Evolutionary conservation across 2,113 vertebrate genomes (phyloP), one percentile per base, ranked within the genome.

Genomic region (Perca flavescens): DNA sequence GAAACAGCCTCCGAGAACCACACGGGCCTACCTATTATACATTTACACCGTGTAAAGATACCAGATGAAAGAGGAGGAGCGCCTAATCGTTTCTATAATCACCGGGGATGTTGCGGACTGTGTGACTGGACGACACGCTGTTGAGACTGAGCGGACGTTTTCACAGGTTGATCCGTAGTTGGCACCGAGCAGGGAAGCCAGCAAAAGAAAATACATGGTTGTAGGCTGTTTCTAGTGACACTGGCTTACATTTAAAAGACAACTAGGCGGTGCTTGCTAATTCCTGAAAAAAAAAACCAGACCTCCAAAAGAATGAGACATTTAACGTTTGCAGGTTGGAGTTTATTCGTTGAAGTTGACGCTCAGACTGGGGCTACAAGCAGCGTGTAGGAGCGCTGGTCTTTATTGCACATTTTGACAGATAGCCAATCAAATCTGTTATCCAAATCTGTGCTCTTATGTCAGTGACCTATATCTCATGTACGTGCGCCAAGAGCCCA

Each of bases 391-490:
- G 53, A 60, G 63, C 28, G 75, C 62, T 88, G 34, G 47, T 74
- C 56, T 61, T 79, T 63, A 4, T 65, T 36, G 49, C 54, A 61
- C 72, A n/a, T 80, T 85, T 88, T 74, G 67, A 84, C 83, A 81
- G 81, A 53, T 56, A 87, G 65, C 84, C 84, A 86, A 90, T 91
- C 86, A 85, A 80, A 86, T 86, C 70, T 67, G 82, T 40, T 83
- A 80, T 84, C 87, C 80, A 86, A 87, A 92, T 89, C 56, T 22
- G 62, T 54, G 49, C 70, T 79, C 83, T 80, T 89, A 86, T 89
- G 80, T 90, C 86, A 82, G 76, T 87, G 88, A 92, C 86, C 92
- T 86, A 91, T 84, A 89, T 93, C 83, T 61, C 76, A 89, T 86
- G 84, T 77, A 61, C 88, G 82, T 91, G 87, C 82, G 84, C 80